phyloP scores from a whole-genome alignment of 2,888 invertebrate genomes.

The Erebia aethiops region DNA sequence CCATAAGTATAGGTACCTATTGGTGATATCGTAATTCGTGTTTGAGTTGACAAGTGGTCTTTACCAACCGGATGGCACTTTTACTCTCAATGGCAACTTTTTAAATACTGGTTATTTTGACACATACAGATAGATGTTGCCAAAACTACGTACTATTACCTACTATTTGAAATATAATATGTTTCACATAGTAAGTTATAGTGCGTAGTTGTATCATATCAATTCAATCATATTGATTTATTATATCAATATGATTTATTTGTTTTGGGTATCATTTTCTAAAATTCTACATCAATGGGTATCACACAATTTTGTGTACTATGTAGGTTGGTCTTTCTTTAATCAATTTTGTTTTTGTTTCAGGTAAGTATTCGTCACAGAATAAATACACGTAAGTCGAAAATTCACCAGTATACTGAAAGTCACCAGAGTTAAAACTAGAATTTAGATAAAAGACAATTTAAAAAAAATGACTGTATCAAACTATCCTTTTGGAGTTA shows the following conservation, averaged over 20 bases:
- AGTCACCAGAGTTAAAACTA: neutral
- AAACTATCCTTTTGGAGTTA: conserved; percentile 5
- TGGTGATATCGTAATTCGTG: conserved; percentile 46
- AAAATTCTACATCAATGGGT: no score
- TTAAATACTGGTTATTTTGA: conserved; percentile 5
- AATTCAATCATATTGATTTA: no score
- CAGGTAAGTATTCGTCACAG: conserved; percentile 9
- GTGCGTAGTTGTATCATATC: neutral
- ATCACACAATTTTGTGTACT: neutral
- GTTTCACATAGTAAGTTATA: no score
- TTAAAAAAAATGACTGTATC: neutral
- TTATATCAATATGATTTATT: no score
- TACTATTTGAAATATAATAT: no score
- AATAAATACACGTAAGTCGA: neutral
- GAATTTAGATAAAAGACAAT: neutral
- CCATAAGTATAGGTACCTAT: conserved; percentile 26
- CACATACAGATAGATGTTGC: neutral
- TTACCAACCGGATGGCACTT: conserved; percentile 53
- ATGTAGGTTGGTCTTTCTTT: neutral
- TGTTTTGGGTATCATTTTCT: no score
- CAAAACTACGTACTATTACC: no score
- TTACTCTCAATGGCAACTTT: conserved; percentile 54
- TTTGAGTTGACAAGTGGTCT: conserved; percentile 55
- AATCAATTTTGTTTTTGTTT: conserved; percentile 4
- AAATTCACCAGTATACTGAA: neutral